phyloP scores from a whole-genome alignment of 2,113 vertebrate genomes.

The Pheucticus melanocephalus region DNA sequence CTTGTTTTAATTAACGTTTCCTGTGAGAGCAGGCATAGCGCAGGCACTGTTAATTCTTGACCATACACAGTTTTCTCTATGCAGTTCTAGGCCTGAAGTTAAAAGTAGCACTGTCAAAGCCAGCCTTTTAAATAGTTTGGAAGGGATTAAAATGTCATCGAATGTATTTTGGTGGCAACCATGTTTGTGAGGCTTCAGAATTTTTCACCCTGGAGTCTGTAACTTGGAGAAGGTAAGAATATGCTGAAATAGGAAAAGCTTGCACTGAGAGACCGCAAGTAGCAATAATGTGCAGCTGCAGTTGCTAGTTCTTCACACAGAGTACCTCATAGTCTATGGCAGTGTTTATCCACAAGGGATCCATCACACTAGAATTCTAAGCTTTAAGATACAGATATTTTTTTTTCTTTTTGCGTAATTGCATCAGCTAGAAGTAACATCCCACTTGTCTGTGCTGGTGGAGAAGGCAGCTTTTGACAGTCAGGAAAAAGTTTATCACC shows the following conservation, averaged over 20 bases:
- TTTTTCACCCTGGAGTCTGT: background rate
- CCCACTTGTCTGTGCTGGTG: background rate
- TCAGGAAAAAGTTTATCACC: background rate
- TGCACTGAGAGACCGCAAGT: background rate
- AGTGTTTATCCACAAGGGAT: background rate
- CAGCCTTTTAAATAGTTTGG: constrained; percentile 2
- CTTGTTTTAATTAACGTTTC: constrained; percentile 8
- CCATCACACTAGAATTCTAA: background rate
- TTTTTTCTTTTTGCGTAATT: background rate
- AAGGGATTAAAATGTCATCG: background rate
- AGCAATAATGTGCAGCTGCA: constrained; percentile 8
- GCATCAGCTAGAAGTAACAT: background rate
- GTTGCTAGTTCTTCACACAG: background rate
- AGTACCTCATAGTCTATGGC: background rate
- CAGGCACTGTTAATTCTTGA: background rate
- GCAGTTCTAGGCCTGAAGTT: background rate
- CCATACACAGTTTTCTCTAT: background rate
- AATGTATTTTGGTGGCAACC: background rate
- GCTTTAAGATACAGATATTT: background rate
- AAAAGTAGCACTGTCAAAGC: background rate
- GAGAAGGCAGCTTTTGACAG: background rate
- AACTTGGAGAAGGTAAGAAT: background rate
- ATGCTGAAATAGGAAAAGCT: background rate
- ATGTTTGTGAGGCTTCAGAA: background rate
- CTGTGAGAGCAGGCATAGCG: background rate